These are phyloP conservation scores for Eilema depressum DNA, from an alignment of 2,888 invertebrate species.

Conservation along the genomic window DNA sequence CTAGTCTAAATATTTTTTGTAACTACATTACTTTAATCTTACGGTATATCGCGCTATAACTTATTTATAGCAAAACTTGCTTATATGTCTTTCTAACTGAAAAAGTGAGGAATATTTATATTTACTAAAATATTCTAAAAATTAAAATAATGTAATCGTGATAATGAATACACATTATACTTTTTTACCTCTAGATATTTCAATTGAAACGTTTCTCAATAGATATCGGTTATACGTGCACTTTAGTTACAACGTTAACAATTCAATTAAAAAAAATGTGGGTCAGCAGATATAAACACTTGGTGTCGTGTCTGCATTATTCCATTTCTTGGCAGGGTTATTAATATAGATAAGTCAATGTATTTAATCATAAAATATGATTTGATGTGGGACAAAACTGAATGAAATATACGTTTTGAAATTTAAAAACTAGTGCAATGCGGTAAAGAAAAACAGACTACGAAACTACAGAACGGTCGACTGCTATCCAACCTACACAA, in stretches of 20 bases:
- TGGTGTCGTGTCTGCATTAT: conserved; percentile 28
- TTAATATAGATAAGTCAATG: conserved; percentile 4
- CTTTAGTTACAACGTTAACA: conserved; percentile 63
- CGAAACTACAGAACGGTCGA: background rate
- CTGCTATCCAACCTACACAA: background rate
- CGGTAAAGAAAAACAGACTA: background rate
- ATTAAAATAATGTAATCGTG: no score
- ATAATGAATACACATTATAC: conserved; percentile 24
- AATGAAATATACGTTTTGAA: background rate
- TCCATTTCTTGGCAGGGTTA: conserved; percentile 17
- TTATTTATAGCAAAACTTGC: no score
- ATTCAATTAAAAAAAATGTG: conserved; percentile 48
- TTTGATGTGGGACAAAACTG: background rate
- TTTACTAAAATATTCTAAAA: no score
- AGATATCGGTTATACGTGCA: conserved; percentile 49
- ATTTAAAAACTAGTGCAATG: no score
- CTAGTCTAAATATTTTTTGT: no score
- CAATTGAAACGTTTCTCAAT: conserved; percentile 40
- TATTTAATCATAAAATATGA: background rate
- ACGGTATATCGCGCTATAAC: no score
- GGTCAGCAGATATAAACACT: conserved; percentile 38
- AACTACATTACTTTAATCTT: no score
- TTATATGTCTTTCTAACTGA: no score
- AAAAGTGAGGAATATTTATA: no score
- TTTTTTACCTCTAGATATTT: conserved; percentile 17